Conservation (phyloP, 2,797 vertebrate species). For the Sebastes minor region DNA sequence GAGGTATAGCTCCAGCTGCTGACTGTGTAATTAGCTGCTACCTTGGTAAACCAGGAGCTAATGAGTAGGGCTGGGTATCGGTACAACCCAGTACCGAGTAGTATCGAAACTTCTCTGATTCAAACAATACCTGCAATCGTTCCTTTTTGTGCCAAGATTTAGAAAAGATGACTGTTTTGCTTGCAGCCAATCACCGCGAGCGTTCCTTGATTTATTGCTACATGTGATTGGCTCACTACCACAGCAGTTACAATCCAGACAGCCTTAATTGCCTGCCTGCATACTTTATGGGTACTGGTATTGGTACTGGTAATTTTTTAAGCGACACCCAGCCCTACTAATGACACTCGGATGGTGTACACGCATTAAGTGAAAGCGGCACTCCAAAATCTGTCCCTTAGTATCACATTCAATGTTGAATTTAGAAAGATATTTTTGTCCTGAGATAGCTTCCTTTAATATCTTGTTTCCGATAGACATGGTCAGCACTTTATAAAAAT, state of each 20-base stretch:
- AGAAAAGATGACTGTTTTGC: no score
- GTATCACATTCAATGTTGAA: neutral
- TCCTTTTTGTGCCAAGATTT: no score
- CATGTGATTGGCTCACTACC: no score
- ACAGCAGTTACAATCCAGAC: no score
- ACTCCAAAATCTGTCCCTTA: neutral
- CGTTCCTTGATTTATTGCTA: no score
- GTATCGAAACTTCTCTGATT: no score
- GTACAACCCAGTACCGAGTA: no score
- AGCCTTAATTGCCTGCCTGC: no score
- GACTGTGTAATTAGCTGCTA: neutral
- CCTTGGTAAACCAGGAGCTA: neutral
- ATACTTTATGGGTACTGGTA: no score
- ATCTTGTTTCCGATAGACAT: neutral
- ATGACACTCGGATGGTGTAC: neutral
- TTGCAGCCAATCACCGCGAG: fast-evolving
- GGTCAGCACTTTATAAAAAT: neutral
- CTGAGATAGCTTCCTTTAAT: neutral
- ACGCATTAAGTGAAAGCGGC: neutral
- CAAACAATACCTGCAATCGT: no score
- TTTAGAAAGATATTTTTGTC: neutral
- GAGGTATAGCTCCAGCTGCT: neutral
- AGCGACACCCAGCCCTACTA: neutral
- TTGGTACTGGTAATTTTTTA: no score
- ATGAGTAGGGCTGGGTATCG: neutral